Conservation (phyloP, 1,140 invertebrate genomes). For the Drosophila mojavensis region DNA sequence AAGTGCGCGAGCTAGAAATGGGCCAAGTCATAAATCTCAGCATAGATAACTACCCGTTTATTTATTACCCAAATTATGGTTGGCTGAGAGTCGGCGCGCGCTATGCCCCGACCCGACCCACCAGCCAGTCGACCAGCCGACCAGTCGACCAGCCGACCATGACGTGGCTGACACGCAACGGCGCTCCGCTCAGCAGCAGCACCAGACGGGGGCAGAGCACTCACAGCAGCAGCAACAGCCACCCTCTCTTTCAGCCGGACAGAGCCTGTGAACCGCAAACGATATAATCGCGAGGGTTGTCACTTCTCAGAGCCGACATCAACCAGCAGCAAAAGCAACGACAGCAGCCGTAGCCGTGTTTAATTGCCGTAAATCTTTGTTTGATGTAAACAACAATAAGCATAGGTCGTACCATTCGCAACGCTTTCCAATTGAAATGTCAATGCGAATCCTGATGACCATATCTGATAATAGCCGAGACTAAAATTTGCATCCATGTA, state of each 20-base stretch:
- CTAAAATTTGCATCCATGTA: slow-evolving; percentile 12
- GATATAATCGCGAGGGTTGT: slow-evolving; percentile 79
- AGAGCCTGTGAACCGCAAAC: slow-evolving; percentile 76
- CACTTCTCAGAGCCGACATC: slow-evolving; percentile 34
- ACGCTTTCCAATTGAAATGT: slow-evolving; percentile 77
- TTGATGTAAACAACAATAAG: slow-evolving; percentile 81
- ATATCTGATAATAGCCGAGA: slow-evolving; percentile 47
- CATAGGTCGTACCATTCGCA: slow-evolving; percentile 53
- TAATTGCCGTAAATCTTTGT: slow-evolving; percentile 84
- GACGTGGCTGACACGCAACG: slow-evolving; percentile 66
- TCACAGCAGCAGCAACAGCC: neutral
- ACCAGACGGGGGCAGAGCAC: slow-evolving; percentile 1
- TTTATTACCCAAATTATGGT: slow-evolving; percentile 76
- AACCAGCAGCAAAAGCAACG: slow-evolving; percentile 33
- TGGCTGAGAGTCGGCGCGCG: slow-evolving; percentile 1
- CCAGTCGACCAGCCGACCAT: slow-evolving; percentile 12
- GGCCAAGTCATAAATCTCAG: slow-evolving; percentile 66
- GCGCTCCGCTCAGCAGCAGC: slow-evolving; percentile 49
- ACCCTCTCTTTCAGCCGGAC: slow-evolving; percentile 10
- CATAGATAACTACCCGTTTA: slow-evolving; percentile 79
- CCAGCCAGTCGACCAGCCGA: slow-evolving; percentile 4
- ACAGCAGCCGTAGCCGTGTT: slow-evolving; percentile 51
- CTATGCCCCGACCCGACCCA: too few species aligned
- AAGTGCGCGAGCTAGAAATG: slow-evolving; percentile 34
- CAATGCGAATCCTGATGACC: slow-evolving; percentile 54